Percentiles rank a stretch among this genome's conserved stretches.
phyloP scores from a whole-genome alignment of 35 echinoderm and acorn worm genomes.

The Hemicentrotus pulcherrimus region DNA sequence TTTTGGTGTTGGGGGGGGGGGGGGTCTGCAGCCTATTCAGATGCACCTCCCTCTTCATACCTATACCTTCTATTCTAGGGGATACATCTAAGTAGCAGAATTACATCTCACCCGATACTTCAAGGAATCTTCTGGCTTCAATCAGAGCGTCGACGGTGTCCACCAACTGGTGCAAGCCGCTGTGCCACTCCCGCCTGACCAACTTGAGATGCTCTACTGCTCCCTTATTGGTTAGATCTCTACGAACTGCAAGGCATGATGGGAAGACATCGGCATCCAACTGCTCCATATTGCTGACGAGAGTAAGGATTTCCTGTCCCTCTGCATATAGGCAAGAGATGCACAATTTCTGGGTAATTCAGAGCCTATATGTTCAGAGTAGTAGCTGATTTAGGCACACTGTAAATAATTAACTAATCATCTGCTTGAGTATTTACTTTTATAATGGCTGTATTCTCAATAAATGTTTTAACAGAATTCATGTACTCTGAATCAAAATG shows the following conservation, averaged over 20 bases:
- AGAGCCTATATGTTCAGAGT: no score
- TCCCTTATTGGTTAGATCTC: constrained; percentile 77
- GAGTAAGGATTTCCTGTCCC: constrained; percentile 40
- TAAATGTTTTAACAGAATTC: no score
- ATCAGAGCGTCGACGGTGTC: constrained; percentile 66
- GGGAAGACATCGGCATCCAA: constrained; percentile 88
- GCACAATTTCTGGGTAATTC: neutral
- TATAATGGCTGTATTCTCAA: no score
- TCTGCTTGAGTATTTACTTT: no score
- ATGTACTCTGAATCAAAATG: no score
- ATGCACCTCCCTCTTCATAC: no score
- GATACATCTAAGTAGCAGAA: no score
- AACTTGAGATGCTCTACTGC: constrained; percentile 88
- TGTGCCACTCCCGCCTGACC: constrained; percentile 79
- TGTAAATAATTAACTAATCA: no score
- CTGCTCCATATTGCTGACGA: constrained; percentile 64
- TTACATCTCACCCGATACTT: constrained; percentile 70
- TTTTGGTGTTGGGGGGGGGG: no score
- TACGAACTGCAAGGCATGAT: constrained; percentile 83
- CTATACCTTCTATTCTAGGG: no score
- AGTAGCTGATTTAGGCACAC: no score
- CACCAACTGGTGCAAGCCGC: constrained; percentile 63
- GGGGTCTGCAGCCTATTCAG: no score
- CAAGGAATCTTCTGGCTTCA: constrained; percentile 76
- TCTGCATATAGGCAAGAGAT: constrained; percentile 13